A percentile compares a stretch with the other conserved stretches of the same genome.
These are phyloP conservation scores for Cochlearius cochlearius DNA, from an alignment of 2,113 vertebrate species.

Conservation along the genomic window DNA sequence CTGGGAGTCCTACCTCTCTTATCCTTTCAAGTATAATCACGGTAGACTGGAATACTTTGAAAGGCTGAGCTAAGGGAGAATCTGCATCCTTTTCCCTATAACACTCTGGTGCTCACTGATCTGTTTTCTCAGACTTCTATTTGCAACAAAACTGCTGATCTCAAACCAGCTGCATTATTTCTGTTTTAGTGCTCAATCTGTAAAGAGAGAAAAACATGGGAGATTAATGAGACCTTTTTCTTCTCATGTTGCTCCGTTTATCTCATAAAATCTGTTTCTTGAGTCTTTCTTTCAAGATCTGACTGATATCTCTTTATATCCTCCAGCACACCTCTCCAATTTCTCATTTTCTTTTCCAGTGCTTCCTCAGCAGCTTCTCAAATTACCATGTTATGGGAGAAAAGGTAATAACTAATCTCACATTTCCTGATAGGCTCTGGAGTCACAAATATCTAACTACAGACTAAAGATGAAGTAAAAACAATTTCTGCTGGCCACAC, in stretches of 20 bases:
- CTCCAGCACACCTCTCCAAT: neutral
- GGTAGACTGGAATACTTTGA: constrained; percentile 29
- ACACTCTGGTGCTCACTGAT: neutral
- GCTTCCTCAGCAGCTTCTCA: constrained; percentile 35
- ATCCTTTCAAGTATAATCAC: constrained; percentile 34
- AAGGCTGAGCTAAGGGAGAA: constrained; percentile 41
- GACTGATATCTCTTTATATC: constrained; percentile 29
- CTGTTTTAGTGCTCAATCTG: constrained; percentile 47
- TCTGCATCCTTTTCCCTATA: neutral
- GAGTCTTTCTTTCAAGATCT: constrained; percentile 42
- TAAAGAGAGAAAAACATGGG: constrained; percentile 43
- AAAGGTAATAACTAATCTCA: constrained; percentile 67
- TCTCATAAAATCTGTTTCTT: constrained; percentile 58
- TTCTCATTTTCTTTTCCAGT: constrained; percentile 54
- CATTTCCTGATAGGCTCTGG: constrained; percentile 35
- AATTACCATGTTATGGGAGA: constrained; percentile 43
- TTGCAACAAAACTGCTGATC: constrained; percentile 52
- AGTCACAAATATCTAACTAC: constrained; percentile 31
- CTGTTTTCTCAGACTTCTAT: neutral
- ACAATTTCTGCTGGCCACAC: neutral
- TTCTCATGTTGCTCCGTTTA: constrained; percentile 32
- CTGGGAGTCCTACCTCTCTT: neutral
- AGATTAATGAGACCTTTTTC: constrained; percentile 63
- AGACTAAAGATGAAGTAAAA: constrained; percentile 15
- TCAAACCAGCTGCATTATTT: constrained; percentile 50